A percentile compares a stretch with the other conserved stretches of the same genome.
Conservation (phyloP, 2,888 invertebrate genomes). For the Scrobipalpa atriplicella region DNA sequence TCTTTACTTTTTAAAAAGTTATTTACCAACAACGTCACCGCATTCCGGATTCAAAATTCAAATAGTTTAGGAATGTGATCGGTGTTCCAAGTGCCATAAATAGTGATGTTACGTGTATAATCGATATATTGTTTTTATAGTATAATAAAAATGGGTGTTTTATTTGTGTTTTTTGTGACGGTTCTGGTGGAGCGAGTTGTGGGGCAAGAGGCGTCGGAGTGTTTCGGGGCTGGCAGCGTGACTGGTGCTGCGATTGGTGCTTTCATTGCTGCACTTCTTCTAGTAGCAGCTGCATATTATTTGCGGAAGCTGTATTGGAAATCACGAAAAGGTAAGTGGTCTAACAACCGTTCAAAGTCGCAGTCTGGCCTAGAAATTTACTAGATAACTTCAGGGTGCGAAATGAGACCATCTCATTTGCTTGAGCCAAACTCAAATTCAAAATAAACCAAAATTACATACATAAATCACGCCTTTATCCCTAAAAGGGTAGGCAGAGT, state of each 20-base stretch:
- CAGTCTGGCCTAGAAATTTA: neutral
- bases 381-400: neutral
- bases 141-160: slow-evolving; percentile 65
- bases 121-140: slow-evolving; percentile 41
- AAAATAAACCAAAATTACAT: too few species aligned
- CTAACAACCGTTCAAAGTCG: neutral
- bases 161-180: slow-evolving; percentile 72
- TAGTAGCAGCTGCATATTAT: slow-evolving; percentile 82
- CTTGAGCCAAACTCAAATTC: too few species aligned
- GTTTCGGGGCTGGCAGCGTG: slow-evolving; percentile 87
- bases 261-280: slow-evolving; percentile 84
- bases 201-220: slow-evolving; percentile 74
- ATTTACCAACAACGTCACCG: slow-evolving; percentile 46
- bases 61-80: slow-evolving; percentile 70
- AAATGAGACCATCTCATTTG: too few species aligned
- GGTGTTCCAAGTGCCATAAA: slow-evolving; percentile 72
- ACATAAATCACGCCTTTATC: too few species aligned
- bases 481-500: too few species aligned
- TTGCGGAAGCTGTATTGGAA: slow-evolving; percentile 85
- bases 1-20: slow-evolving; percentile 39
- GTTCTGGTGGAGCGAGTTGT: slow-evolving; percentile 72
- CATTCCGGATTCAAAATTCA: slow-evolving; percentile 58
- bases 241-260: slow-evolving; percentile 88
- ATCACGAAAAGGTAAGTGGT: slow-evolving; percentile 79
- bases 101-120: slow-evolving; percentile 40